Evolutionary conservation across 2,888 invertebrate genomes (phyloP).

Genomic region (Cantharis rufa): DNA sequence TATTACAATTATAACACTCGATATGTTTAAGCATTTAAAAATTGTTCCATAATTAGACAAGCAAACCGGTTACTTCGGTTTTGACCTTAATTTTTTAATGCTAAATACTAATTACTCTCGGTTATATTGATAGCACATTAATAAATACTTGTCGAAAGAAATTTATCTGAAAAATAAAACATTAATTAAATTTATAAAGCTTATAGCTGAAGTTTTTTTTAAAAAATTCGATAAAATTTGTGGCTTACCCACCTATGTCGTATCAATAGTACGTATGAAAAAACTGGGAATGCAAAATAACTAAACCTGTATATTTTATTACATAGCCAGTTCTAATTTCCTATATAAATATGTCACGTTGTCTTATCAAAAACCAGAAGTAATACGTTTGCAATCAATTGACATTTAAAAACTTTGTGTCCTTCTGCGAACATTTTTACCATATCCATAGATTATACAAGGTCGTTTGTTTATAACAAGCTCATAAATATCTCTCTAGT

Average conservation of each 20-base stretch:
- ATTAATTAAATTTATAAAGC: background rate
- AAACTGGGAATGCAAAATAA: background rate
- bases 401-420: slow-evolving; percentile 26
- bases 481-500: slow-evolving; percentile 30
- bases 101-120: background rate
- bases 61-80: background rate
- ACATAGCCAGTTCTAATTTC: slow-evolving; percentile 10
- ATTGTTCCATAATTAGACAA: background rate
- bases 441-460: slow-evolving; percentile 34
- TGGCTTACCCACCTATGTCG: background rate
- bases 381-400: slow-evolving; percentile 6
- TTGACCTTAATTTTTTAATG: slow-evolving; percentile 1
- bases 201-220: background rate
- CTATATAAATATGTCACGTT: slow-evolving; percentile 7
- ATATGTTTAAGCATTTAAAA: background rate
- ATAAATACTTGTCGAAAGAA: background rate
- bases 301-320: background rate
- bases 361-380: slow-evolving; percentile 20
- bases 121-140: background rate
- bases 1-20: background rate
- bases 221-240: background rate
- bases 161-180: background rate
- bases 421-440: slow-evolving; percentile 31
- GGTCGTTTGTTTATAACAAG: slow-evolving; percentile 32
- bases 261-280: background rate